Percentiles rank a stretch among this genome's conserved stretches.
These are phyloP conservation scores for Temnothorax longispinosus DNA, from an alignment of 1,140 invertebrate species.

Conservation along the genomic window DNA sequence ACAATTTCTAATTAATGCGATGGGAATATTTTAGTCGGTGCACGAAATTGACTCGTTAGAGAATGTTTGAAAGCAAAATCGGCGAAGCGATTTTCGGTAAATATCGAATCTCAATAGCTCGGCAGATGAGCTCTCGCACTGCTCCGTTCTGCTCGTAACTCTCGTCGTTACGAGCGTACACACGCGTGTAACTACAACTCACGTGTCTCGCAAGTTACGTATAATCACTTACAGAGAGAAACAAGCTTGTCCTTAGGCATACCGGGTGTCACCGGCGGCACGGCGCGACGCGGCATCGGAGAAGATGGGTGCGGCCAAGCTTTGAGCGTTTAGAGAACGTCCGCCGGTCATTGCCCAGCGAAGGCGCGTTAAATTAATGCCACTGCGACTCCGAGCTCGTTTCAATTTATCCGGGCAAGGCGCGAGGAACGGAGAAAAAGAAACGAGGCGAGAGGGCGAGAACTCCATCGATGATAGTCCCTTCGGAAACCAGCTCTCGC, in stretches of 20 bases:
- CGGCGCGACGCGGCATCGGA: constrained; percentile 17
- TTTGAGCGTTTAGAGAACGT: constrained; percentile 55
- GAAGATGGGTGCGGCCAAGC: constrained; percentile 50
- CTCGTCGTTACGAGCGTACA: constrained; percentile 30
- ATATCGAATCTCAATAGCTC: not conserved
- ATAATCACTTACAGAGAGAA: constrained; percentile 28
- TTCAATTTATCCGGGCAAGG: constrained; percentile 46
- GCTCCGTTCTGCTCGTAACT: constrained; percentile 37
- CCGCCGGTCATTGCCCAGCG: constrained; percentile 55
- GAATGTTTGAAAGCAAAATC: not conserved
- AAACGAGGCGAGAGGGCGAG: constrained; percentile 9
- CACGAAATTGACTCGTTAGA: not conserved
- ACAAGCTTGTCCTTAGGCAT: constrained; percentile 42
- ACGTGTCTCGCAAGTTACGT: constrained; percentile 48
- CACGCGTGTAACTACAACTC: constrained; percentile 34
- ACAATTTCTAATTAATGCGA: constrained; percentile 7
- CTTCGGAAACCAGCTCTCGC: constrained; percentile 21
- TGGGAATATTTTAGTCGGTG: not conserved
- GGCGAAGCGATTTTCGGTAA: not conserved
- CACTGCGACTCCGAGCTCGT: constrained; percentile 25
- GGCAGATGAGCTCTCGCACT: not conserved
- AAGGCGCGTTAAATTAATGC: constrained; percentile 53
- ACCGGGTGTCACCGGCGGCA: constrained; percentile 37
- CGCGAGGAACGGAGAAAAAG: constrained; percentile 10
- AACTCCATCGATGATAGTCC: not conserved